Evolutionary conservation across 37 sponge, comb jelly and placozoan species (phyloP), one percentile per base, ranked within the genome.

Genomic region (Halichondria panicea): DNA sequence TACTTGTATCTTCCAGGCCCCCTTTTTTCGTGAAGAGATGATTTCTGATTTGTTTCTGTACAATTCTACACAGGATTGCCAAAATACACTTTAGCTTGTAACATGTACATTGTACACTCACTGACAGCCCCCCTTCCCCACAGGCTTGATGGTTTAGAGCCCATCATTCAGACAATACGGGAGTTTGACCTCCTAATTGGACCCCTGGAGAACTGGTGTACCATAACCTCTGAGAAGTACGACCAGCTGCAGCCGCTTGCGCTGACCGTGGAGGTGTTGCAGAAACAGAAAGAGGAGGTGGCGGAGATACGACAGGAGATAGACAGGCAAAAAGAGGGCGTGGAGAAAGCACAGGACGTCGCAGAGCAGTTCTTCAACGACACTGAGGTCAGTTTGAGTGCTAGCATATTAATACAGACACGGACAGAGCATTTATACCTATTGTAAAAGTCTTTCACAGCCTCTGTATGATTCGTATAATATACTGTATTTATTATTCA

Each of bases 171-270:
- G 25, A 72, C 43, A 43, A 80, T 79, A 31, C 19, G 39, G 0
- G 65, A 78, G 71, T 85, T 85, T 78, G 79, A 72, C 43, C 25
- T 46, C n/a, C 63, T 69, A 18, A 78, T 75, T 61, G 55, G 61
- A 11, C 85, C 90, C 19, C 57, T 89, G 48, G 75, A 80, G 45
- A 68, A 67, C 5, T 89, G 90, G 90, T 59, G 79, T 21, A 41
- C 53, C 1, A 59, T 72, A 39, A 58, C 79, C 42, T 71, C 55
- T 41, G 79, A 84, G 43, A 3, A 55, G 27, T 72, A 76, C 22
- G 71, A 77, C n/a, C 33, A 52, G 27, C 76, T 89, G 12, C 67
- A 74, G 22, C 90, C 81, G 1, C 63, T 84, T 27, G 90, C 84
- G 68, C 63, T 79, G 12, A 75, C 82, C 48, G 67, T 36, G 43